phyloP scores from a whole-genome alignment of 2,113 vertebrate genomes.

The Thalassoma bifasciatum region DNA sequence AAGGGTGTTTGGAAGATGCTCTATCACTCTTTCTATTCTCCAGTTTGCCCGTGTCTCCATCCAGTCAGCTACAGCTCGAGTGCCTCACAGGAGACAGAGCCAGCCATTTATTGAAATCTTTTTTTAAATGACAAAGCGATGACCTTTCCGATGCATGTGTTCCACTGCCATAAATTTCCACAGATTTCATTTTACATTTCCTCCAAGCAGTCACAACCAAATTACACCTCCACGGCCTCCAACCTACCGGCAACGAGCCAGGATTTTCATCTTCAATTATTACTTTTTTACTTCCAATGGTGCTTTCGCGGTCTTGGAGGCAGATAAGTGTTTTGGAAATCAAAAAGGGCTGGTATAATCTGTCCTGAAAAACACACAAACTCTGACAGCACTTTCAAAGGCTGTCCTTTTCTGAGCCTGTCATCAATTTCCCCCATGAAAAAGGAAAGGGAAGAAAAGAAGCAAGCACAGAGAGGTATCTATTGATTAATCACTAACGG shows the following conservation, averaged over 20 bases:
- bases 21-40: slow-evolving; percentile 57
- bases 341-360: slow-evolving; percentile 41
- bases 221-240: slow-evolving; percentile 66
- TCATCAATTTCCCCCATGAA: slow-evolving; percentile 58
- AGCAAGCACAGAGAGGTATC: slow-evolving; percentile 43
- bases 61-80: slow-evolving; percentile 53
- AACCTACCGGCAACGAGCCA: slow-evolving; percentile 47
- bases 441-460: slow-evolving; percentile 48
- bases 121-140: slow-evolving; percentile 75
- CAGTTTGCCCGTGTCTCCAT: slow-evolving; percentile 41
- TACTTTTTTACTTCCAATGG: slow-evolving; percentile 35
- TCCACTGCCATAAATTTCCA: slow-evolving; percentile 69
- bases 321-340: slow-evolving; percentile 48
- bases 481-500: slow-evolving; percentile 70
- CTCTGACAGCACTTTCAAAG: slow-evolving; percentile 64
- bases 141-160: slow-evolving; percentile 72
- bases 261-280: slow-evolving; percentile 67
- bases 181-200: slow-evolving; percentile 78
- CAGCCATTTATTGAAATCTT: slow-evolving; percentile 76
- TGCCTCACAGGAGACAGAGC: slow-evolving; percentile 56
- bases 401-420: slow-evolving; percentile 54
- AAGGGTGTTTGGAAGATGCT: slow-evolving; percentile 61
- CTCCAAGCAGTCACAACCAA: slow-evolving; percentile 69
- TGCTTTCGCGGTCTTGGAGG: slow-evolving; percentile 41
- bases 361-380: slow-evolving; percentile 49